Conservation (phyloP, 2,888 invertebrate genomes). For the Sesamia inferens region DNA sequence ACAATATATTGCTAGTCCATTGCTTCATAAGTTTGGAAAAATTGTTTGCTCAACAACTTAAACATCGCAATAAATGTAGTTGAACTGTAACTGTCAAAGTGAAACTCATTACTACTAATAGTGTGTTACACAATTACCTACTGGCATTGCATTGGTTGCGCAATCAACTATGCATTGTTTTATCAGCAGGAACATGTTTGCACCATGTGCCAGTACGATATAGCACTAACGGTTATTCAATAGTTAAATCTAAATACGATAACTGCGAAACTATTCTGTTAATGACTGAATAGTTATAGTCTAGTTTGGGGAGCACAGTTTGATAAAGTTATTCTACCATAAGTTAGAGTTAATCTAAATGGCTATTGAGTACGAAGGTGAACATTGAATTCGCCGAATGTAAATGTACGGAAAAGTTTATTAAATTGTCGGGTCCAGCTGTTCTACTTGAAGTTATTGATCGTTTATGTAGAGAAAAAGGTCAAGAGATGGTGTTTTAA, state of each 20-base stretch:
- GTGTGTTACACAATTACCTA: too few relatives aligned
- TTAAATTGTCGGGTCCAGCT: constrained; percentile 29
- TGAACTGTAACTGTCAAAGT: too few relatives aligned
- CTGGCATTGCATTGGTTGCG: too few relatives aligned
- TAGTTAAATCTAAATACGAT: constrained; percentile 27
- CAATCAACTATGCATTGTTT: not conserved
- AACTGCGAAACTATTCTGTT: constrained; percentile 26
- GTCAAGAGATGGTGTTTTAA: constrained; percentile 32
- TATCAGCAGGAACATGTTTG: not conserved
- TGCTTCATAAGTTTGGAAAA: too few relatives aligned
- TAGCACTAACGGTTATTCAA: not conserved
- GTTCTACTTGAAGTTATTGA: constrained; percentile 42
- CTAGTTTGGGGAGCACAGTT: constrained; percentile 16
- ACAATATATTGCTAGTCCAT: too few relatives aligned
- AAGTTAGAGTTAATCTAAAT: constrained; percentile 24
- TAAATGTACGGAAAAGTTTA: constrained; percentile 36
- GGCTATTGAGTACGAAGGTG: constrained; percentile 12
- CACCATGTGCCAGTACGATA: not conserved
- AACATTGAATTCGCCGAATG: constrained; percentile 35
- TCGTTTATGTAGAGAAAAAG: constrained; percentile 17
- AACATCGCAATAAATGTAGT: too few relatives aligned
- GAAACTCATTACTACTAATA: too few relatives aligned
- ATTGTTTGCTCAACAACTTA: too few relatives aligned
- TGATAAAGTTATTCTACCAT: constrained; percentile 34
- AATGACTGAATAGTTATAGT: too few relatives aligned